Percentiles rank a stretch among this genome's conserved stretches.
phyloP scores from a whole-genome alignment of 2,797 vertebrate species.

The Periparus ater region DNA sequence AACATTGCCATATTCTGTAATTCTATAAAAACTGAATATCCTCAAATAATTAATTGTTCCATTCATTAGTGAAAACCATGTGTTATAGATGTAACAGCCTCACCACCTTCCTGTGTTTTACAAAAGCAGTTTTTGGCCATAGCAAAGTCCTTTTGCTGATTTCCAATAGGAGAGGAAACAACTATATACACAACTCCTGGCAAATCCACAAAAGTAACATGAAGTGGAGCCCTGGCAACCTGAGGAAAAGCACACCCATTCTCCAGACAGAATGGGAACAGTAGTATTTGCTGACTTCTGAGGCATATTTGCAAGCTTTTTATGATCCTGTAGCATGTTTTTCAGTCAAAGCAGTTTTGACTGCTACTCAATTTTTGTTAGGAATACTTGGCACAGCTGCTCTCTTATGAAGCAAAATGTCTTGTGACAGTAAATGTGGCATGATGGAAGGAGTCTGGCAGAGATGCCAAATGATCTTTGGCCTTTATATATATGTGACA shows the following conservation, averaged over 20 bases:
- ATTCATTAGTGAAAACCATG: not conserved
- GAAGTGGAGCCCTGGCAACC: not conserved
- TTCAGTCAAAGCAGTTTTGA: slow-evolving; percentile 23
- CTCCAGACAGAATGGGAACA: not conserved
- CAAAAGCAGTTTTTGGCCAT: not conserved
- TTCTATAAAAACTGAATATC: not conserved
- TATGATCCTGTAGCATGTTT: not conserved
- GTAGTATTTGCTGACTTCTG: not conserved
- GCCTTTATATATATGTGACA: slow-evolving; percentile 55
- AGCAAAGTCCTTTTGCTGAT: not conserved
- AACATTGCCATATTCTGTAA: not conserved
- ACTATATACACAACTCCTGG: too few relatives aligned
- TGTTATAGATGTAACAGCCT: not conserved
- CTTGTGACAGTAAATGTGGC: slow-evolving; percentile 25
- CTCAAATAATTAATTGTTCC: not conserved
- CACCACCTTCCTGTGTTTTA: not conserved
- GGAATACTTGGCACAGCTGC: not conserved
- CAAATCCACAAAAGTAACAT: not conserved
- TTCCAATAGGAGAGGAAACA: not conserved
- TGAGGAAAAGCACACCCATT: not conserved
- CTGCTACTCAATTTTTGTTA: slow-evolving; percentile 4
- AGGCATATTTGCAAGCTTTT: not conserved
- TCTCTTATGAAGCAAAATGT: slow-evolving; percentile 21
- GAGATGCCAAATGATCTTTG: slow-evolving; percentile 24
- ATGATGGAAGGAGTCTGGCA: slow-evolving; percentile 48